A percentile compares a stretch with the other conserved stretches of the same genome.
Conservation (phyloP, 2,888 invertebrate genomes). For the Xestoiulus laeticollis region DNA sequence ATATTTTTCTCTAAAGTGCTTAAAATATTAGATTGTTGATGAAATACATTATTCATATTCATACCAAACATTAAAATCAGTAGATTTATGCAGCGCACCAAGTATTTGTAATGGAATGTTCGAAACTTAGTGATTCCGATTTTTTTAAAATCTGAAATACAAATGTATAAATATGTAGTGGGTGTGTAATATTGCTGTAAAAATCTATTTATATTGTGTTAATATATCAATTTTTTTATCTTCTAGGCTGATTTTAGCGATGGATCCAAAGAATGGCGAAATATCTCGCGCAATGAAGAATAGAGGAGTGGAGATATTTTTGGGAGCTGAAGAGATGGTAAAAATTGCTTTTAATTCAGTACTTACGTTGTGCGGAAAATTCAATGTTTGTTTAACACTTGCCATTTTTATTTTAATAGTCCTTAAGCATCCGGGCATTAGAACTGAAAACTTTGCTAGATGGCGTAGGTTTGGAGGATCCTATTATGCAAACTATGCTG, state of each 20-base stretch:
- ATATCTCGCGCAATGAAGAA: slow-evolving; percentile 99
- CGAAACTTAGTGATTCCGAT: no score
- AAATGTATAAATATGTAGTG: no score
- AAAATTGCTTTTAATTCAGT: slow-evolving; percentile 48
- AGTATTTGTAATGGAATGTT: no score
- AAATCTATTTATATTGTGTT: no score
- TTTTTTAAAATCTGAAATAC: no score
- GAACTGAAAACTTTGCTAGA: slow-evolving; percentile 53
- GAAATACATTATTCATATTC: no score
- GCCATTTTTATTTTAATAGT: not conserved
- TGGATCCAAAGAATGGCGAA: slow-evolving; percentile 95
- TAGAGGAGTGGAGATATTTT: slow-evolving; percentile 90
- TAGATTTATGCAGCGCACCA: no score
- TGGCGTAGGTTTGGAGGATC: slow-evolving; percentile 46
- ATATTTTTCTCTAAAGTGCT: no score
- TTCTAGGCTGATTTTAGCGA: slow-evolving; percentile 84
- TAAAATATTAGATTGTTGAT: no score
- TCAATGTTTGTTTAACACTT: not conserved
- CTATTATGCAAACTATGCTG: slow-evolving; percentile 36
- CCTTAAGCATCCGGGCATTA: not conserved
- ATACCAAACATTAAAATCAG: no score
- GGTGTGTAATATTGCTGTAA: no score
- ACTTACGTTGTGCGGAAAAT: not conserved
- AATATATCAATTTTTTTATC: not conserved
- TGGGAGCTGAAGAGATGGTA: slow-evolving; percentile 62